phyloP scores from a whole-genome alignment of 2,797 vertebrate genomes.

The Dendrocincla tyrannina region DNA sequence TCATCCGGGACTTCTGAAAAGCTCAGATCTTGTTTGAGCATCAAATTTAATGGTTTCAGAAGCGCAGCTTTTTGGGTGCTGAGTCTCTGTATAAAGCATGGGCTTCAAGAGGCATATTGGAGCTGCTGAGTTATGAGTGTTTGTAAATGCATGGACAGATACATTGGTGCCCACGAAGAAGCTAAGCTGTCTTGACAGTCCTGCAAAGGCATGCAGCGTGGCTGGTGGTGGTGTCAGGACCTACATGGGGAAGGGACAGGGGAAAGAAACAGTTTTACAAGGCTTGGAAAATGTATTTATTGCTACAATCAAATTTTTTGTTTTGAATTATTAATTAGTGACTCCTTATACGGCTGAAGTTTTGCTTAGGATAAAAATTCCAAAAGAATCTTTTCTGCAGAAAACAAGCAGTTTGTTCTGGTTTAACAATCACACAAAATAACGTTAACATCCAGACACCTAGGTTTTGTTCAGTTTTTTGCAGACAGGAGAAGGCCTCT shows the following conservation, averaged over 20 bases:
- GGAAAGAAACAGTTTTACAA: background rate
- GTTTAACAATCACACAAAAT: background rate
- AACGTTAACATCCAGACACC: background rate
- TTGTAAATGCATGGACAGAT: background rate
- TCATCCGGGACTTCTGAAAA: background rate
- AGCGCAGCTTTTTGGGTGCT: background rate
- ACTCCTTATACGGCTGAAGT: background rate
- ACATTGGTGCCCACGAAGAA: background rate
- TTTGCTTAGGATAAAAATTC: background rate
- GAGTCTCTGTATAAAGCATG: background rate
- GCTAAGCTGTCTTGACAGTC: background rate
- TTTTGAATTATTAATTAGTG: background rate
- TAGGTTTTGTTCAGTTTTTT: background rate
- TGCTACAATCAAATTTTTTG: background rate
- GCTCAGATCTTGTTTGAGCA: background rate
- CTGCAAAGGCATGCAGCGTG: background rate
- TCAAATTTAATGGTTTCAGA: background rate
- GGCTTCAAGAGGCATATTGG: background rate
- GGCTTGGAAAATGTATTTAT: background rate
- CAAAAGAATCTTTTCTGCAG: background rate
- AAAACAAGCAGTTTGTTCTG: background rate
- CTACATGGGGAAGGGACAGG: background rate
- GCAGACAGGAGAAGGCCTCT: background rate
- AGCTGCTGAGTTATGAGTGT: background rate
- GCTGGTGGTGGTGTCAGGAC: background rate